Evolutionary conservation across 2,888 invertebrate species (phyloP).

Genomic region (Bellardia bayeri): DNA sequence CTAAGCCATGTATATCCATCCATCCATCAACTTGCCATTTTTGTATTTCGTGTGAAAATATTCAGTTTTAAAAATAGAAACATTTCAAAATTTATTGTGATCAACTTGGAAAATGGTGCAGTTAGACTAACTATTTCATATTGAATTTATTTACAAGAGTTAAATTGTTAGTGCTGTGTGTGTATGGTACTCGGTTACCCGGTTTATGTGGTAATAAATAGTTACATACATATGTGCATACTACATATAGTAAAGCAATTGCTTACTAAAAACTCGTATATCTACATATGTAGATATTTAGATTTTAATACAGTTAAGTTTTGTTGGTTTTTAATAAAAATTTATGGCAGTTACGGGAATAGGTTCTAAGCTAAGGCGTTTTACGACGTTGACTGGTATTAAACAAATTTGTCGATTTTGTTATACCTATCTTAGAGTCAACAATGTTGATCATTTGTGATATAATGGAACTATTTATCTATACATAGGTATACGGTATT

Average conservation of each 20-base stretch:
- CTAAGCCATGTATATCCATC: neutral
- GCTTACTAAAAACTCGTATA: neutral
- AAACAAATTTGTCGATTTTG: no score
- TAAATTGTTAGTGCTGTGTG: constrained; percentile 7
- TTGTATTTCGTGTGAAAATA: constrained; percentile 64
- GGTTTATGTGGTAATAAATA: constrained; percentile 44
- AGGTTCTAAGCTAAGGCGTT: no score
- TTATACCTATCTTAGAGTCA: no score
- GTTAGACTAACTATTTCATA: constrained; percentile 16
- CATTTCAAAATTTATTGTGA: constrained; percentile 57
- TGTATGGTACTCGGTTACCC: constrained; percentile 18
- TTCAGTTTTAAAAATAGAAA: constrained; percentile 60
- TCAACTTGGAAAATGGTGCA: constrained; percentile 51
- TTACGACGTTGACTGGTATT: no score
- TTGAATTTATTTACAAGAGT: constrained; percentile 36
- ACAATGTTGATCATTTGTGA: no score
- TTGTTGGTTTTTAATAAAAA: no score
- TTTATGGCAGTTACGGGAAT: no score
- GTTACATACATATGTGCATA: no score
- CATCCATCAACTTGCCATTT: constrained; percentile 53
- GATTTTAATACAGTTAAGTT: no score
- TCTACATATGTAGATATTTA: no score
- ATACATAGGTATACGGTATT: no score
- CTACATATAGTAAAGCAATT: constrained; percentile 22
- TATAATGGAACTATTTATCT: no score